phyloP scores from a whole-genome alignment of 2,888 invertebrate species.

The Callosobruchus maculatus region DNA sequence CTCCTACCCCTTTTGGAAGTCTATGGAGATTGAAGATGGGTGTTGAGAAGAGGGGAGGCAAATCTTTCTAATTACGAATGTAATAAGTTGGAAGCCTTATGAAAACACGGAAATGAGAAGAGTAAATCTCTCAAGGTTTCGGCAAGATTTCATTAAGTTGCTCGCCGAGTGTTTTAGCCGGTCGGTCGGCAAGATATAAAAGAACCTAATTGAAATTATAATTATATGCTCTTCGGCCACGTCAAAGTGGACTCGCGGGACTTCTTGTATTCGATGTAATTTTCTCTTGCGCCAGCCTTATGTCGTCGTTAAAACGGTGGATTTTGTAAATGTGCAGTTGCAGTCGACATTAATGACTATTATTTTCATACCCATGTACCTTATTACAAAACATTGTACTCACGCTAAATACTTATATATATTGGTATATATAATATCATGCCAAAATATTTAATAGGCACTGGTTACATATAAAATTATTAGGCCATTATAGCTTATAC shows the following conservation, averaged over 20 bases:
- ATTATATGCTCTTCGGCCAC: not conserved
- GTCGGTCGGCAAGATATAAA: not conserved
- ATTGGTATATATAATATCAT: too few relatives aligned
- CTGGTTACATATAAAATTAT: too few relatives aligned
- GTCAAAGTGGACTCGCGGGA: not conserved
- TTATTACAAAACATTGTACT: too few relatives aligned
- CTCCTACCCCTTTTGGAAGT: not conserved
- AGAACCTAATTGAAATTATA: not conserved
- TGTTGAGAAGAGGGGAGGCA: not conserved
- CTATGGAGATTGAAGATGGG: not conserved
- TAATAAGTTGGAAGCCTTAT: slow-evolving; percentile 6
- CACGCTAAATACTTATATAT: too few relatives aligned
- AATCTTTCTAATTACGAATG: slow-evolving; percentile 6
- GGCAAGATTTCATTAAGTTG: not conserved
- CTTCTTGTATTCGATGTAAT: not conserved
- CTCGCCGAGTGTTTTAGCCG: not conserved
- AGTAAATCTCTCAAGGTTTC: not conserved
- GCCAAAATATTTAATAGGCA: too few relatives aligned
- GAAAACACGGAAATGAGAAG: slow-evolving; percentile 4
- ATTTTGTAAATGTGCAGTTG: not conserved
- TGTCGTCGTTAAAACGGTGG: not conserved
- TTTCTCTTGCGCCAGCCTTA: not conserved
- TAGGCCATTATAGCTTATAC: too few relatives aligned
- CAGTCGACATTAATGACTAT: not conserved
- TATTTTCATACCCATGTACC: too few relatives aligned